Conservation (phyloP, 2,797 vertebrate species). For the Phylloscopus collybita region DNA sequence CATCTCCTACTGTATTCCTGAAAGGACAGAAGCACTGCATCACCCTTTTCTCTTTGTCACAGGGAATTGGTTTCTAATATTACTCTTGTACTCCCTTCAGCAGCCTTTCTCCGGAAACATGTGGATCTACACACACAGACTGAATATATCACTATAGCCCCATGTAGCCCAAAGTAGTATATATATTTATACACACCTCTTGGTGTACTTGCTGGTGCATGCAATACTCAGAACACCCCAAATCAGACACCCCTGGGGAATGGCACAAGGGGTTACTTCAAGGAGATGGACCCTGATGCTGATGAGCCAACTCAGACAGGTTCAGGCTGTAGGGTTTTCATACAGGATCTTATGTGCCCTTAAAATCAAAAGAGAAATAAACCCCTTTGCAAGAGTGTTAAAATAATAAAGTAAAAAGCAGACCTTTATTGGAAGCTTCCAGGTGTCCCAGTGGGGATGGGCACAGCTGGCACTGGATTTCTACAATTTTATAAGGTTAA, state of each 20-base stretch:
- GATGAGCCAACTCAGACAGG: not conserved
- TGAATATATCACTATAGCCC: not conserved
- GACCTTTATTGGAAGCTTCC: not conserved
- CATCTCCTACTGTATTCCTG: not conserved
- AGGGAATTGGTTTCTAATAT: not conserved
- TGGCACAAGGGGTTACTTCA: not conserved
- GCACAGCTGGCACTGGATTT: rapidly evolving
- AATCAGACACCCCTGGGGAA: not conserved
- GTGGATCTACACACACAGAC: not conserved
- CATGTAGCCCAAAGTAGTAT: not conserved
- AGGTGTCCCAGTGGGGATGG: not conserved
- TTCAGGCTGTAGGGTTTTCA: not conserved
- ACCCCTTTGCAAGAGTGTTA: not conserved
- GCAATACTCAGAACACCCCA: not conserved
- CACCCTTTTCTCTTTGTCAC: not conserved
- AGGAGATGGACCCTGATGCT: not conserved
- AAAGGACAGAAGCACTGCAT: not conserved
- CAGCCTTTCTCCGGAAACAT: not conserved
- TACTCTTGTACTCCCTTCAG: not conserved
- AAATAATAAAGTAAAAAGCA: not conserved
- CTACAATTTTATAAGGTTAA: not conserved
- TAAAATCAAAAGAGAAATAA: not conserved
- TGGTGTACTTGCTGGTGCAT: too few species aligned
- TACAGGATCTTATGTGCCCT: rapidly evolving
- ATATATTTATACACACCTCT: not conserved